Base-by-base conservation (phyloP, 2,797 vertebrate genomes). In the Lagocephalus sceleratus region DNA sequence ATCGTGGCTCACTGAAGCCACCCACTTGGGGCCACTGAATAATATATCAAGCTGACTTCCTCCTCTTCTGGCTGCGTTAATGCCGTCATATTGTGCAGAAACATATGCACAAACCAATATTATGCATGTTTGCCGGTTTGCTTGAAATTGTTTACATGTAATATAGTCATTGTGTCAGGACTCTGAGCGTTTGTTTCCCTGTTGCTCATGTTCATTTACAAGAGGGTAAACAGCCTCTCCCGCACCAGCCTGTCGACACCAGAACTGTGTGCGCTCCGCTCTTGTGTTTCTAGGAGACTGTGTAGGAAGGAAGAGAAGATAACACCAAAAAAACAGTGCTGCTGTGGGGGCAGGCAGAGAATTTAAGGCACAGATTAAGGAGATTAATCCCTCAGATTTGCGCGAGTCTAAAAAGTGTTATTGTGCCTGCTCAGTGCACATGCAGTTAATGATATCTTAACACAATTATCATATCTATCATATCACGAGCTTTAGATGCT, bases 1-100 rank as follows among this genome's bases (percentile, higher is more conserved):
- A 77, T 67, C 66, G 77, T 63, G 69, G 57, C 61, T 59, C 56
- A 73, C 79, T 71, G 78, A 79, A 79, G 63, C 77, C 68, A 66
- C 82, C 48, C 75, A 74, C 66, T 23, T 52, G 77, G 68, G 76
- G 63, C 57, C 41, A 19, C 53, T 85, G 80, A 86, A 88, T 88
- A 82, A 87, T 83, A 81, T 82, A 86, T 81, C 67, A 82, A 71
- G 73, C 72, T 66, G 69, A 63, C 65, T 75, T 48, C 65, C 57
- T 39, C 62, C 51, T 60, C 69, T 65, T 71, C 62, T 64, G 58
- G 45, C 65, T 1, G 58, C 63, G 68, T 76, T 81, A 80, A 85
- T 74, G 76, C 57, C 14, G 39, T 16, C 26, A 50, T 62, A 47
- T 48, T 20, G 23, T 32, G 35, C 42, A 23, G 38, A 32, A 47